Evolutionary conservation across 2,797 vertebrate species (phyloP), one percentile per base, ranked within the genome.

Genomic region (Acridotheres tristis): DNA sequence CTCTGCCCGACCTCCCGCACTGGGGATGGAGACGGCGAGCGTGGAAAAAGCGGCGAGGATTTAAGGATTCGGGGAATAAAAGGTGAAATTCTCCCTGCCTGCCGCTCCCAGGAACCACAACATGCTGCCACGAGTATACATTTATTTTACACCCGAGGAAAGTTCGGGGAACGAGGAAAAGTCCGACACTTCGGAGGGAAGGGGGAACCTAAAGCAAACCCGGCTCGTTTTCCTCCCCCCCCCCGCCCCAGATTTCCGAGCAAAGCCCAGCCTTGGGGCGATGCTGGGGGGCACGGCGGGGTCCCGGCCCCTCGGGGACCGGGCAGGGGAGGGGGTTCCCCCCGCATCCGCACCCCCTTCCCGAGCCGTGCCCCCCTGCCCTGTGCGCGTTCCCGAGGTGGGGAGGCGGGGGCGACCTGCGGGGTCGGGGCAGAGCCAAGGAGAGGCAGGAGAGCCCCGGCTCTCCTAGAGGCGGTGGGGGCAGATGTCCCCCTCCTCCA

Each of bases 401-500:
- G 36, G 45, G 32, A 26, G 29, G 9, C 8, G 13, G 42, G 67
- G 34, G 66, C 36, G 43, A 11, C 12, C 32, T 4, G 51, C 18
- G 53, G 91, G 50, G 10, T 48, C 53, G 45, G 53, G 57, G 45
- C 75, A 32, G 51, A 65, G 59, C 61, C 18, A 2, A 40, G 61
- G 12, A 36, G 61, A 14, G 62, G 55, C 58, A 21, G 68, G 4
- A 13, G 68, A 59, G 63, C 45, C 62, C 42, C 38, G 53, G 50
- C 25, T 34, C 3, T 45, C 40, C 94, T 97, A 98, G 65, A 98
- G 97, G 48, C 88, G 94, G 47, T 93, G 97, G 51, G 96, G 85
- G 11, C 96, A 96, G 13, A 97, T 63, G 13, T 98, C 98, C 20
- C 88, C 99, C 17, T 98, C 99, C 91, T 99, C 99, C 95, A 99